phyloP scores from a whole-genome alignment of 2,888 invertebrate species.

The Anagyrus pseudococci region DNA sequence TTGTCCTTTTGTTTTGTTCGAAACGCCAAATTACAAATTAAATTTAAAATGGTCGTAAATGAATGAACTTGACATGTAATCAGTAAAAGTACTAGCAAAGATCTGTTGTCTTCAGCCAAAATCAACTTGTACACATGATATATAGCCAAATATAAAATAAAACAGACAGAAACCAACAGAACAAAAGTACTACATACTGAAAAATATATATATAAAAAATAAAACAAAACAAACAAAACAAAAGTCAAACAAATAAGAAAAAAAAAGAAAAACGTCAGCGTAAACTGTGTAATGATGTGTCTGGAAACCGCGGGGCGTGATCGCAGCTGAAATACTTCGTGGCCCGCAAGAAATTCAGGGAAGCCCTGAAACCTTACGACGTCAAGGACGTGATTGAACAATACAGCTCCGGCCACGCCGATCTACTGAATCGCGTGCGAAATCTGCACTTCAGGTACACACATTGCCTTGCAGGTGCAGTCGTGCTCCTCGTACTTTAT shows the following conservation, averaged over 20 bases:
- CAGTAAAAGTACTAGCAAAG: not conserved
- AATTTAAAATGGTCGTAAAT: not conserved
- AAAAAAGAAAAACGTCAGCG: constrained; percentile 38
- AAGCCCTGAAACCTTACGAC: constrained; percentile 91
- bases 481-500: constrained; percentile 29
- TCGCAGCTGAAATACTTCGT: constrained; percentile 84
- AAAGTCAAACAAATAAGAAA: constrained; percentile 7
- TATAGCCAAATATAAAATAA: not conserved
- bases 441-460: constrained; percentile 81
- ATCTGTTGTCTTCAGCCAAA: not conserved
- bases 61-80: not conserved
- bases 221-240: constrained; percentile 12
- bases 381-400: constrained; percentile 95
- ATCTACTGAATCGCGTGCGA: constrained; percentile 86
- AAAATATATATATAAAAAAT: constrained; percentile 5
- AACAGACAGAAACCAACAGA: not conserved
- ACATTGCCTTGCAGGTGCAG: constrained; percentile 35
- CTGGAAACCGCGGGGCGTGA: constrained; percentile 41
- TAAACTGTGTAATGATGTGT: constrained; percentile 45
- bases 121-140: not conserved
- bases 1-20: not conserved
- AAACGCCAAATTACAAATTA: not conserved
- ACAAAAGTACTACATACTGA: constrained; percentile 5
- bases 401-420: constrained; percentile 87
- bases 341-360: constrained; percentile 89